A percentile compares a stretch with the other conserved stretches of the same genome.
Conservation (phyloP, 2,797 vertebrate genomes). For the Carapus acus region DNA sequence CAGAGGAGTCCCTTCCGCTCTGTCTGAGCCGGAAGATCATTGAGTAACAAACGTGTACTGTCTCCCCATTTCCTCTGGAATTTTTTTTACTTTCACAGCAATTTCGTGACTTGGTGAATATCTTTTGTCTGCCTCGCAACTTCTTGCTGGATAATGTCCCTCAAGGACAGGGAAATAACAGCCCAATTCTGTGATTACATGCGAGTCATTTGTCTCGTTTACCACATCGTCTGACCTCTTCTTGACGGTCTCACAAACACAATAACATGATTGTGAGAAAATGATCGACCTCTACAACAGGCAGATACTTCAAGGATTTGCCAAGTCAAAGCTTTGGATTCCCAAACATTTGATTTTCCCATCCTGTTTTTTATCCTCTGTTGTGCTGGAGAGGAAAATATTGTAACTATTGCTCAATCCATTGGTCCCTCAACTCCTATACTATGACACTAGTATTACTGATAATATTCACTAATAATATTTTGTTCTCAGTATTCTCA, state of each 20-base stretch:
- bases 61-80: background rate
- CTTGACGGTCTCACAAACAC: no score
- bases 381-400: background rate
- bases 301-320: slow-evolving; percentile 20
- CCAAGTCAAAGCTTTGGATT: slow-evolving; percentile 18
- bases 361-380: slow-evolving; percentile 1
- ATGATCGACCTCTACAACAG: slow-evolving; percentile 34
- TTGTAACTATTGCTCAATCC: slow-evolving; percentile 1
- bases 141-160: background rate
- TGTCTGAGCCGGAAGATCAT: slow-evolving; percentile 7
- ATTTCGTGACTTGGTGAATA: background rate
- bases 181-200: no score
- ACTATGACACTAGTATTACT: no score
- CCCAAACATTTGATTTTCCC: slow-evolving; percentile 25
- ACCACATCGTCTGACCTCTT: no score
- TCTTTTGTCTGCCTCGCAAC: background rate
- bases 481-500: slow-evolving; percentile 1
- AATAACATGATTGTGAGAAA: slow-evolving; percentile 13
- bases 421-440: background rate
- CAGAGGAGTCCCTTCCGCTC: slow-evolving; percentile 48
- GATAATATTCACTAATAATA: background rate
- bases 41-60: slow-evolving; percentile 12
- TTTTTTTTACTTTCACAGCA: background rate
- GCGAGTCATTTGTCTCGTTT: slow-evolving; percentile 18
- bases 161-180: no score